Evolutionary conservation across 2,888 invertebrate genomes (phyloP).

Genomic region (Rhyacophila evoluta): DNA sequence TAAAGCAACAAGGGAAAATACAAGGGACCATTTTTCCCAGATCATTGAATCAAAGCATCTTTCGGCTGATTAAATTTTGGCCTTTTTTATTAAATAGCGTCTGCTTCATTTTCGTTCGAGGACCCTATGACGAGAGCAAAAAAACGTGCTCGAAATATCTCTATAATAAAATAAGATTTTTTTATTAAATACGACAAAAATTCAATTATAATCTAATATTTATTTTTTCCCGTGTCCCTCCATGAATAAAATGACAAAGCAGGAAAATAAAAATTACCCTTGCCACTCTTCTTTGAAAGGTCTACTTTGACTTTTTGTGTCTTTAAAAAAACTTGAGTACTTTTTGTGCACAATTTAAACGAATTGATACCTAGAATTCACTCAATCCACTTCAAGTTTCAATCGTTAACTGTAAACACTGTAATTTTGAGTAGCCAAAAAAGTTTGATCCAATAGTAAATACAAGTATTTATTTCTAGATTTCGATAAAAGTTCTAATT

Average conservation of each 20-base stretch:
- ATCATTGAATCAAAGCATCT: constrained; percentile 45
- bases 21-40: constrained; percentile 39
- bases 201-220: background rate
- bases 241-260: background rate
- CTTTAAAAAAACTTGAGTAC: no score
- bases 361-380: no score
- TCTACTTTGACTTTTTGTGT: no score
- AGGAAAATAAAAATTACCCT: background rate
- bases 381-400: no score
- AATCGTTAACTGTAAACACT: no score
- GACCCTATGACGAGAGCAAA: background rate
- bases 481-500: no score
- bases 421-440: no score
- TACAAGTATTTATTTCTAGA: no score
- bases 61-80: constrained; percentile 39
- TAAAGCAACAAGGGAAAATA: constrained; percentile 31
- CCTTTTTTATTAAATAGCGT: constrained; percentile 41
- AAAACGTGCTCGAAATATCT: background rate
- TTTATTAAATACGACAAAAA: constrained; percentile 6
- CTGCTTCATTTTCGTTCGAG: constrained; percentile 25
- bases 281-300: no score
- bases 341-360: no score
- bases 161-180: background rate
- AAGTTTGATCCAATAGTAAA: no score
- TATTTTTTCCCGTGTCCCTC: background rate